phyloP scores from a whole-genome alignment of 1,140 invertebrate genomes.

The Globodera ellingtonae region DNA sequence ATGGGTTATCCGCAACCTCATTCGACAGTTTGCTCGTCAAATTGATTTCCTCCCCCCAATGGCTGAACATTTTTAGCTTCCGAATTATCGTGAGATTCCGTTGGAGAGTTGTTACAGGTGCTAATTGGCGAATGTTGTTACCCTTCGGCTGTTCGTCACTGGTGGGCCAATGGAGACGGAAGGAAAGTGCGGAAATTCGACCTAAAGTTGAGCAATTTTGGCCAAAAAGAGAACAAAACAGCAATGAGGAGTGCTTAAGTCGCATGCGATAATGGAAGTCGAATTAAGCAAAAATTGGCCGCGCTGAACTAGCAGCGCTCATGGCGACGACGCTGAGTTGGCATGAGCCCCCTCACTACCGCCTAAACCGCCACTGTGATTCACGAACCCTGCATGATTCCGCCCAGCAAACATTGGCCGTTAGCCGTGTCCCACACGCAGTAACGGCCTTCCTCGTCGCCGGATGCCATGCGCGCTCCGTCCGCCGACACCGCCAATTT shows the following conservation, averaged over 20 bases:
- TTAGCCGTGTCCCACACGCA: slow-evolving; percentile 26
- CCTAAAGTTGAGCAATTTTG: background rate
- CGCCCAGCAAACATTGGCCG: slow-evolving; percentile 26
- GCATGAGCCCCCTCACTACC: background rate
- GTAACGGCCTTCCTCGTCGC: slow-evolving; percentile 25
- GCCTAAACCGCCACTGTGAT: background rate
- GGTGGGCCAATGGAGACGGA: slow-evolving; percentile 4
- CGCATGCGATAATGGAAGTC: background rate
- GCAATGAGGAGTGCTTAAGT: too few species aligned
- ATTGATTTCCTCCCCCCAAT: background rate
- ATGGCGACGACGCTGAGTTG: too few species aligned
- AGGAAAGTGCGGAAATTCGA: slow-evolving; percentile 13
- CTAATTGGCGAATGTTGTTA: background rate
- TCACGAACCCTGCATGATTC: slow-evolving; percentile 15
- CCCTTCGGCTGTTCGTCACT: background rate
- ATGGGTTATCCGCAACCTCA: background rate
- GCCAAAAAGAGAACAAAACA: background rate
- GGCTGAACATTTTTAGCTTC: background rate
- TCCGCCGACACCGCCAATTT: slow-evolving; percentile 17
- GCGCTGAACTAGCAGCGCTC: too few species aligned
- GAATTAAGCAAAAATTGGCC: too few species aligned
- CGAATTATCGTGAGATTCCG: background rate
- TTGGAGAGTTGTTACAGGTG: background rate
- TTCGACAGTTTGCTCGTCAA: background rate
- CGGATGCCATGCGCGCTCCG: slow-evolving; percentile 20